phyloP scores from a whole-genome alignment of 2,888 invertebrate genomes.

The Drosophila imparisetae region DNA sequence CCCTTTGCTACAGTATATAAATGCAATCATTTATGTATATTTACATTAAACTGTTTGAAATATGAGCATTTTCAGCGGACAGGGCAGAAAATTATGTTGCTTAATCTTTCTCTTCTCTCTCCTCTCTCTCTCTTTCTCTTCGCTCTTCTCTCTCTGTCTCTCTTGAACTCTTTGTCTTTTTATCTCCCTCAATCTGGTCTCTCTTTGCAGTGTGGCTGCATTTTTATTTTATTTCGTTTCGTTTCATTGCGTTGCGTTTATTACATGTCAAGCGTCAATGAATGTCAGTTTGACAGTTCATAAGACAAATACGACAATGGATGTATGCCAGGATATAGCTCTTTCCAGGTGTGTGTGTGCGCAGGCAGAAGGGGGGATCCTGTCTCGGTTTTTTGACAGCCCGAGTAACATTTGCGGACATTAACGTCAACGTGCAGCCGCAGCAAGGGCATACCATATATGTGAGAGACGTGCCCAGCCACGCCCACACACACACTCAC shows the following conservation, averaged over 20 bases:
- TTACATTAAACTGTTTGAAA: conserved; percentile 43
- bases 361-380: background rate
- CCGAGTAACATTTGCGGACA: conserved; percentile 65
- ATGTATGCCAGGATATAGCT: conserved; percentile 25
- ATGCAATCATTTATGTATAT: conserved; percentile 36
- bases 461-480: conserved; percentile 56
- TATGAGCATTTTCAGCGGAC: conserved; percentile 40
- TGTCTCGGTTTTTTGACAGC: conserved; percentile 34
- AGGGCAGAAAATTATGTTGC: conserved; percentile 1
- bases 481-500: conserved; percentile 3
- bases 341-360: conserved; percentile 7
- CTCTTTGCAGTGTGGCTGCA: conserved; percentile 19
- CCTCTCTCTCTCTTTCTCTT: background rate
- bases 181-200: background rate
- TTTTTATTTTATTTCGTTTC: conserved; percentile 36
- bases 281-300: conserved; percentile 74
- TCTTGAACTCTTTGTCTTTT: background rate
- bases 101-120: background rate
- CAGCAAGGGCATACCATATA: conserved; percentile 28
- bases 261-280: conserved; percentile 74
- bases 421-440: conserved; percentile 61
- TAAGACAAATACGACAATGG: conserved; percentile 72
- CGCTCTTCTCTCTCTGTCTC: background rate
- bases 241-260: conserved; percentile 52
- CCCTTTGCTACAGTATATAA: conserved; percentile 4